Evolutionary conservation across 2,113 vertebrate genomes (phyloP), one percentile per base, ranked within the genome.

Genomic region (Cyprinus carpio): DNA sequence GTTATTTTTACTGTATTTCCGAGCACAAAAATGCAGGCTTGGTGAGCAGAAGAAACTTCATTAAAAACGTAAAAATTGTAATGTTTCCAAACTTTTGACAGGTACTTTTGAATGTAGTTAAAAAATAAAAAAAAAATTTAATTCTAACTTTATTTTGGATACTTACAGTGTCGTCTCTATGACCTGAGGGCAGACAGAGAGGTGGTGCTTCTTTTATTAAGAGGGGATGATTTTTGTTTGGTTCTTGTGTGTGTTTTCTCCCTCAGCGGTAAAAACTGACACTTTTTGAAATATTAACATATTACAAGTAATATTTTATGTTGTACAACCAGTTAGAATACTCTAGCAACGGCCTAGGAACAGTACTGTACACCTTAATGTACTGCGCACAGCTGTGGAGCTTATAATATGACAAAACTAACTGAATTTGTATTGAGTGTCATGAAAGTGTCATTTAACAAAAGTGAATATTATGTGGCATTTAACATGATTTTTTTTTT

Each of bases 221-320:
- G 98, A 99, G 87, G 99, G 98, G 92, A 99, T 99, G 89, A 99
- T 99, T n/a, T n/a, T n/a, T n/a, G 92, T 99, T 99, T 87, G 98
- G 98, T 2, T 99, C 98, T 85, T 99, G 97, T 29, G 97, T 99
- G 89, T n/a, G 98, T 99, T 93, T 99, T 99, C 94, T 99, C 98
- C 74, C 97, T 99, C 90, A 99, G 98, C 49, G 98, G 98, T 99
- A 91, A 94, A 95, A 25, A 29, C n/a, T 11, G 16, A 20, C 16
- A 8, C 29, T 8, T 2, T 65, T 27, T 49, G 12, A 4, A 23
- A 6, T 72, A 43, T 72, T 6, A 13, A 0, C 18, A 12, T 13
- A 72, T 72, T 23, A 72, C 23, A 13, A 37, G 69, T 43, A n/a
- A 34, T 69, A 34, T 69, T 20, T 69, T 9, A 20, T 67, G 27